Base-by-base conservation (phyloP, 2,797 vertebrate genomes). In the Masticophis lateralis region DNA sequence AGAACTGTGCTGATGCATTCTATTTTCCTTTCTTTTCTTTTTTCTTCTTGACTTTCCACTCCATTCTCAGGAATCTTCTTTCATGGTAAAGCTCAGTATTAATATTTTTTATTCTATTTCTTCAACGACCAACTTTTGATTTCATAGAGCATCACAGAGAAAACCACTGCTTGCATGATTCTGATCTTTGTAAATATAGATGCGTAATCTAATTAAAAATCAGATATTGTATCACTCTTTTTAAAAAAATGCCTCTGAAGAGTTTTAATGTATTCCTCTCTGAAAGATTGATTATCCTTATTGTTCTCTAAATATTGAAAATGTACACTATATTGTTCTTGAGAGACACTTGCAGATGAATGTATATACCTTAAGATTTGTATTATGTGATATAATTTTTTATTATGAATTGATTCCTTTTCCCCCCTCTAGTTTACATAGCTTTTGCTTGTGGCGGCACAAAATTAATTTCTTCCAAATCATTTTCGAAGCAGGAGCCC, bases 281-380 rank as follows among this genome's bases (percentile, higher is more conserved):
- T 56, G 37, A 60, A 47, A 89, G 66, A 8, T 47, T 57, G 25
- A 43, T 61, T 56, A 32, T 88, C 93, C 63, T 94, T 95, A 47
- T 93, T 92, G 95, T 94, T 53, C 74, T 93, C 90, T 89, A 93
- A 92, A 92, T 88, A 94, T 86, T 91, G 53, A 90, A 93, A 37
- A 59, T 61, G 32, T 92, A n/a, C 86, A 95, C 87, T 92, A 66
- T 12, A 56, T 92, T 87, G 12, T 90, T 94, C 90, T 92, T 94
- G 79, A 95, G 92, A 92, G 53, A 93, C 4, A 9, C 27, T 94
- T 32, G 74, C 53, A 93, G 93, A 93, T 95, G 83, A 87, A 74
- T 90, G 66, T 92, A 56, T 28, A 25, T 66, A n/a, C 4, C 86
- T 94, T 74, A 18, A 37, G 66, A 74, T 74, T 37, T 74, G 66